Conservation (phyloP, 2,113 vertebrate genomes). For the Xyliphius kryptos region DNA sequence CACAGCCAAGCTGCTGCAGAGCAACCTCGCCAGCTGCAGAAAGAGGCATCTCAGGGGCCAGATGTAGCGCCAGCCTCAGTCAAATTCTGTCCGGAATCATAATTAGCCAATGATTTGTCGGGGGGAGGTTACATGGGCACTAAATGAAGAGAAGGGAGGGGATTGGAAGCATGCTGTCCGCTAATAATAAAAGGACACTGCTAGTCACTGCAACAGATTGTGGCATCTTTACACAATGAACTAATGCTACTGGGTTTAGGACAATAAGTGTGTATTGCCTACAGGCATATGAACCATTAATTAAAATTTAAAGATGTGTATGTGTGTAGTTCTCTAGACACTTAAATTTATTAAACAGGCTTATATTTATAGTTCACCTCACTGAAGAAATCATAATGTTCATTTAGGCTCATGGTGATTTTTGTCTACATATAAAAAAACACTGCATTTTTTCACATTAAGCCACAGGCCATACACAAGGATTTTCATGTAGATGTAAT, state of each 20-base stretch:
- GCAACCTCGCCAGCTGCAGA: slow-evolving; percentile 84
- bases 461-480: slow-evolving; percentile 32
- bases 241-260: slow-evolving; percentile 37
- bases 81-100: slow-evolving; percentile 83
- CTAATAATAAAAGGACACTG: slow-evolving; percentile 35
- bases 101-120: slow-evolving; percentile 79
- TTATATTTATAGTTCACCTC: slow-evolving; percentile 8
- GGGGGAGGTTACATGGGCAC: slow-evolving; percentile 46
- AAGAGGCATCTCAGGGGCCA: slow-evolving; percentile 73
- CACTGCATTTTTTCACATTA: background rate
- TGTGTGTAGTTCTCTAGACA: background rate
- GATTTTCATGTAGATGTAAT: slow-evolving; percentile 37
- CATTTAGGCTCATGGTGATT: background rate
- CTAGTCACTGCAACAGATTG: slow-evolving; percentile 39
- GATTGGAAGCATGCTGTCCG: slow-evolving; percentile 36
- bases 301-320: slow-evolving; percentile 22
- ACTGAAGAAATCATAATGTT: slow-evolving; percentile 1
- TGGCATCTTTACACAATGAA: slow-evolving; percentile 37
- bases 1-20: slow-evolving; percentile 80
- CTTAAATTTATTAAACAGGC: too few relatives aligned
- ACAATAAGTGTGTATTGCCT: slow-evolving; percentile 32
- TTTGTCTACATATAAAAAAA: background rate
- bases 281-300: slow-evolving; percentile 37
- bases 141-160: slow-evolving; percentile 43
- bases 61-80: slow-evolving; percentile 73